phyloP scores from a whole-genome alignment of 2,113 vertebrate species.

The Cyprinodon brontotheroides region DNA sequence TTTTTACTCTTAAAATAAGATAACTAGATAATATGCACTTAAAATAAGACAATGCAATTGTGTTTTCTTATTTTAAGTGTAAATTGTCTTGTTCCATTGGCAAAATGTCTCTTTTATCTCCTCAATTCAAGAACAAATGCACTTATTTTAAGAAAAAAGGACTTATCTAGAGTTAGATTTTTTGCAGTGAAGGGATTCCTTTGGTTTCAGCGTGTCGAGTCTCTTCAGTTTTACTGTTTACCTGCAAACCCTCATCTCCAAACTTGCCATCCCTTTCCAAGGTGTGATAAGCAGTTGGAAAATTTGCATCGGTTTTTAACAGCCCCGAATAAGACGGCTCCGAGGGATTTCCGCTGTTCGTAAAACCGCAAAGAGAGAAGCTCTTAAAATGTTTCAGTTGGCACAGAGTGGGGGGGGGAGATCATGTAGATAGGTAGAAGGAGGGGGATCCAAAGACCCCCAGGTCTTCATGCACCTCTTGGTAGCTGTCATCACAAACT shows the following conservation, averaged over 20 bases:
- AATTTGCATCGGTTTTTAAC: constrained; percentile 75
- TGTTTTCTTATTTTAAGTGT: too few relatives aligned
- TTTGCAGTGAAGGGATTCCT: neutral
- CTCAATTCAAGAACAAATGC: too few relatives aligned
- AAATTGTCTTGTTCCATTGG: neutral
- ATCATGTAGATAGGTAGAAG: constrained; percentile 9
- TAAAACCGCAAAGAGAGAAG: constrained; percentile 24
- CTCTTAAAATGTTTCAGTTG: constrained; percentile 57
- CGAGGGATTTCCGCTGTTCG: constrained; percentile 36
- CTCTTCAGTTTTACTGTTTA: constrained; percentile 56
- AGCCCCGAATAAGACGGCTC: constrained; percentile 36
- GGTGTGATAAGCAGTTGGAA: constrained; percentile 63
- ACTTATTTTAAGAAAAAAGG: too few relatives aligned
- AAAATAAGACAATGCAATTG: too few relatives aligned
- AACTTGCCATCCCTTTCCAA: constrained; percentile 33
- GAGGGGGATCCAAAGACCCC: neutral
- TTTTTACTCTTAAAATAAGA: too few relatives aligned
- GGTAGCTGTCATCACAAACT: constrained; percentile 39
- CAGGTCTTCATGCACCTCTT: constrained; percentile 7
- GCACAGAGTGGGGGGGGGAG: constrained; percentile 29
- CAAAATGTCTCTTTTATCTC: too few relatives aligned
- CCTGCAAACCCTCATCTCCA: constrained; percentile 36
- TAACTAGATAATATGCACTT: too few relatives aligned
- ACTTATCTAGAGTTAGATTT: too few relatives aligned
- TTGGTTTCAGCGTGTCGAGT: constrained; percentile 42